Base-by-base conservation (phyloP, 92 coral and sea anemone genomes). In the Umimayanthus chanpuru region DNA sequence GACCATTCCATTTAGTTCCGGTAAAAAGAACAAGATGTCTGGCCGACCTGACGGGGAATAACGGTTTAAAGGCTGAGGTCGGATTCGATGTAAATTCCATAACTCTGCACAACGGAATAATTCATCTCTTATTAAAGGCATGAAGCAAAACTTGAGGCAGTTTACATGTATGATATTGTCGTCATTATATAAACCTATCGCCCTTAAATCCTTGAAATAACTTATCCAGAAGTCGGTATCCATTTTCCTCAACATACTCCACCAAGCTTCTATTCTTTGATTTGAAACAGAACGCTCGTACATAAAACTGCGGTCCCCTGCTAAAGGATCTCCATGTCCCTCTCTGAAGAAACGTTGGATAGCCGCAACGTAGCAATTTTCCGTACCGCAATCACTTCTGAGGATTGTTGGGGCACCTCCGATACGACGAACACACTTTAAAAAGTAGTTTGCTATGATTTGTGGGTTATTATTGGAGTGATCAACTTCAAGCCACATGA, bases 181-280 rank as follows among this genome's bases (percentile, higher is more conserved):
- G 29, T 82, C 76, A 82, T 64, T 65, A 61, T 82, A 82, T n/a
- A 82, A 38, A 50, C 86, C 58, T 32, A 47, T 82, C 86, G 65
- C 75, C 86, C 86, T 82, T 73, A 61, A 65, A 82, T 64, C 86
- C 50, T 82, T 82, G 55, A 82, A 82, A 66, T 82, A 82, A 64
- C 36, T 82, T 64, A 82, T 82, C 86, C 86, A 82, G 75, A 82
- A 82, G 50, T 82, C 86, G 56, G 86, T 82, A 73, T 82, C 75
- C 23, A 82, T 39, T 82, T 82, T 64, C 75, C 86, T 82, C 71
- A 82, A 47, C 73, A 65, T 82, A 73, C 76, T 82, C 68, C 67
- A 92, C 94, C 93, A 92, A 3, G 89, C 92, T 70, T 92, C 92
- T 7, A 92, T 92, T 76, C 94, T 80, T 38, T 92, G 94, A 67